Conservation (phyloP, 2,113 vertebrate species). For the Spermophilus dauricus region DNA sequence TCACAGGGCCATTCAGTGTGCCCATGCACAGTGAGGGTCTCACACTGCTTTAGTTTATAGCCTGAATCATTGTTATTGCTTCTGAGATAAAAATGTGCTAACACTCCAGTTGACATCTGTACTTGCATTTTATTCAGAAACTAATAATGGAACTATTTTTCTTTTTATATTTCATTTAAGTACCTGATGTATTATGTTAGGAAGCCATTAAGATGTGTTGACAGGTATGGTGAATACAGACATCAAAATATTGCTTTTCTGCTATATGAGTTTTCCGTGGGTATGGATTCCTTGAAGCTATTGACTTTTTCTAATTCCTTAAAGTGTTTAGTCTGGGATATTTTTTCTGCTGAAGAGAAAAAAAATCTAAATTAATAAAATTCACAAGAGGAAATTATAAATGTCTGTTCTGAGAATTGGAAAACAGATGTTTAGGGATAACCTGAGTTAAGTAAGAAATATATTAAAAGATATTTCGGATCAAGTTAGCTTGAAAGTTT, state of each 20-base stretch:
- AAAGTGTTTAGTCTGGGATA: neutral
- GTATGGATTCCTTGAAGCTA: constrained; percentile 31
- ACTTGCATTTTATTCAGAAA: constrained; percentile 48
- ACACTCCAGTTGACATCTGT: neutral
- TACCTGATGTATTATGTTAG: neutral
- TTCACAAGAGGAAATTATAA: neutral
- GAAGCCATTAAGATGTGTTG: constrained; percentile 27
- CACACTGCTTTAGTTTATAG: neutral
- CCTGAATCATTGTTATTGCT: neutral
- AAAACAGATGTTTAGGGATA: constrained; percentile 3
- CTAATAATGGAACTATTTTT: neutral
- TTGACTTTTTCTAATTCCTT: constrained; percentile 29
- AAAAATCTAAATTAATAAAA: constrained; percentile 20
- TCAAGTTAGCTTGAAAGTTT: constrained; percentile 1
- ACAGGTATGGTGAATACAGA: neutral
- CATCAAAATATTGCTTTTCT: constrained; percentile 36
- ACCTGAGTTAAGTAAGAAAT: neutral
- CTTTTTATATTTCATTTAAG: neutral
- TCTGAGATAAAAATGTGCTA: neutral
- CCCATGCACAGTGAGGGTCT: accelerated
- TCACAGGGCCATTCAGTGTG: neutral
- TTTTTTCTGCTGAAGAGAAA: constrained; percentile 5
- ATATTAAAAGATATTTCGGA: neutral
- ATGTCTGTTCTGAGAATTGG: neutral
- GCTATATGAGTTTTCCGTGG: neutral